phyloP scores from a whole-genome alignment of 1,140 invertebrate species.

The Aphelenchoides besseyi region DNA sequence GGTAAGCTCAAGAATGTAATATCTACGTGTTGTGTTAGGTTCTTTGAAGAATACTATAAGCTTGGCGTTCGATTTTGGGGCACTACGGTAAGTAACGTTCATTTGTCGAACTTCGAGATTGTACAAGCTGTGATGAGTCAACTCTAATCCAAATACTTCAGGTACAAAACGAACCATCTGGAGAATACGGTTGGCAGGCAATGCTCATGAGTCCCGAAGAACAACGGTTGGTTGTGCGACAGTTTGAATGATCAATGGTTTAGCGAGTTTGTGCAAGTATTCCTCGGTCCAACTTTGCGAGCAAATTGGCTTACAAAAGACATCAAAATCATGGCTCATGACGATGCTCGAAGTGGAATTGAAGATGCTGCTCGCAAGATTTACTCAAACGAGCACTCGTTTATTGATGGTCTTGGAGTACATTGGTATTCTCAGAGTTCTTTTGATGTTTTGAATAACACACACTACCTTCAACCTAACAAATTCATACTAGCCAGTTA shows the following conservation, averaged over 20 bases:
- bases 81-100: background rate
- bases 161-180: too few species aligned
- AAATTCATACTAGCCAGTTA: constrained; percentile 43
- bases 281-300: constrained; percentile 2
- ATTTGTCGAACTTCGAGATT: constrained; percentile 65
- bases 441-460: too few species aligned
- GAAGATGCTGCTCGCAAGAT: background rate
- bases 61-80: constrained; percentile 56
- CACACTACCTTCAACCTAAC: too few species aligned
- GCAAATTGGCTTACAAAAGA: constrained; percentile 3
- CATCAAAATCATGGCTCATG: constrained; percentile 29
- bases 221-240: constrained; percentile 25
- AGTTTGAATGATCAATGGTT: background rate
- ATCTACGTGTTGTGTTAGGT: constrained; percentile 26
- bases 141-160: too few species aligned
- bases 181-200: too few species aligned
- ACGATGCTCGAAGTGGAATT: constrained; percentile 14
- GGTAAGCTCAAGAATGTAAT: background rate
- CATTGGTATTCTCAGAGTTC: background rate
- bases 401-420: background rate
- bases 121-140: too few species aligned
- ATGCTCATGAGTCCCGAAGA: constrained; percentile 67
- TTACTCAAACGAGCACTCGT: background rate
- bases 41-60: constrained; percentile 68
- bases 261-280: background rate